A percentile compares a stretch with the other conserved stretches of the same genome.
Evolutionary conservation across 2,888 invertebrate genomes (phyloP).

Genomic region (Cheilosia pagana): DNA sequence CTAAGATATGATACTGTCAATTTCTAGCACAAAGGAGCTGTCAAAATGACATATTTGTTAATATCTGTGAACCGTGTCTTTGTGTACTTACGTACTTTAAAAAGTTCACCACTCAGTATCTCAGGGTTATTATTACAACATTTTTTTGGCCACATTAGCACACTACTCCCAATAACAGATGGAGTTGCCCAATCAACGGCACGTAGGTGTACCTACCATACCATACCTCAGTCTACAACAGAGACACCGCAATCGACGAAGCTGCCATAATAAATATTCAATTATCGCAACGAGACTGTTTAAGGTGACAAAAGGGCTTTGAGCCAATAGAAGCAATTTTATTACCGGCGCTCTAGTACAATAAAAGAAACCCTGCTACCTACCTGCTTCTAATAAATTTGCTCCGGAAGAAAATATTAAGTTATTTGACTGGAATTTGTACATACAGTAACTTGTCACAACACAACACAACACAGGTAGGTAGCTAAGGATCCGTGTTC

Average conservation of each 20-base stretch:
- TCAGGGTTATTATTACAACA: too few species aligned
- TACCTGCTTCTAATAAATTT: not conserved
- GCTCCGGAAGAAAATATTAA: slow-evolving; percentile 48
- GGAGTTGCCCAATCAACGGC: not conserved
- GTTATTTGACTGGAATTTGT: slow-evolving; percentile 20
- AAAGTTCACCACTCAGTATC: too few species aligned
- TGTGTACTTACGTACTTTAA: too few species aligned
- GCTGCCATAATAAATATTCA: not conserved
- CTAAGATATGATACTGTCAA: too few species aligned
- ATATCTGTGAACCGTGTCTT: too few species aligned
- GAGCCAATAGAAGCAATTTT: slow-evolving; percentile 21
- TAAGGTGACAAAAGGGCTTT: slow-evolving; percentile 58
- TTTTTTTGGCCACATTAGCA: too few species aligned
- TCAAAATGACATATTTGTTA: too few species aligned
- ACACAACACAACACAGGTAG: slow-evolving; percentile 41
- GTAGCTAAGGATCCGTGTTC: slow-evolving; percentile 15
- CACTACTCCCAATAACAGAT: not conserved
- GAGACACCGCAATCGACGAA: not conserved
- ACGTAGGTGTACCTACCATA: not conserved
- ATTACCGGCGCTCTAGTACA: slow-evolving; percentile 36
- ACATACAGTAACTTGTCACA: slow-evolving; percentile 35
- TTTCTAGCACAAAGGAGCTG: too few species aligned
- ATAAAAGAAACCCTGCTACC: slow-evolving; percentile 6
- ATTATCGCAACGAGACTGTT: slow-evolving; percentile 18
- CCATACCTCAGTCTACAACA: not conserved